Evolutionary conservation across 2,888 invertebrate species (phyloP).

Genomic region (Phalera bucephala): DNA sequence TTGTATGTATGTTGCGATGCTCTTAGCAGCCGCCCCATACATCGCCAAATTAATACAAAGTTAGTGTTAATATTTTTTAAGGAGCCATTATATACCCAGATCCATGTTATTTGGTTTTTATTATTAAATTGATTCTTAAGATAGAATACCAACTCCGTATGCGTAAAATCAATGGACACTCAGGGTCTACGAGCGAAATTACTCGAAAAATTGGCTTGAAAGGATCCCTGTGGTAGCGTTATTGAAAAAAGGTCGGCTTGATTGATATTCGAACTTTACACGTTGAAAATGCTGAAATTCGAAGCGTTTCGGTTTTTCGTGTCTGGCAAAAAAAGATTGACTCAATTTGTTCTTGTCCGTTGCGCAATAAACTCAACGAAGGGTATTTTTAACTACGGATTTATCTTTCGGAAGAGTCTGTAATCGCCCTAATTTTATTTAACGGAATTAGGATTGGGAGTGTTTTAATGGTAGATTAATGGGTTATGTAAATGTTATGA

Average conservation of each 20-base stretch:
- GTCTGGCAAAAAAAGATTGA: constrained; percentile 76
- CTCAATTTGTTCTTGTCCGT: constrained; percentile 81
- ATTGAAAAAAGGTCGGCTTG: constrained; percentile 80
- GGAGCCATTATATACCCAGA: too few relatives aligned
- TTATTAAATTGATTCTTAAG: too few relatives aligned
- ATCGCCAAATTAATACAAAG: too few relatives aligned
- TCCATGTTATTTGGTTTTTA: too few relatives aligned
- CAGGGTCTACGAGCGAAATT: constrained; percentile 63
- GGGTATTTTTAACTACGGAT: constrained; percentile 73
- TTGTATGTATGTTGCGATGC: too few relatives aligned
- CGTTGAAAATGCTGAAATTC: constrained; percentile 72
- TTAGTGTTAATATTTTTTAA: too few relatives aligned
- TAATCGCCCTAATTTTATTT: constrained; percentile 66
- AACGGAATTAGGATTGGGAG: constrained; percentile 55
- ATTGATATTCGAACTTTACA: constrained; percentile 80
- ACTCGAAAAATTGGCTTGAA: constrained; percentile 69
- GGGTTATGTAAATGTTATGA: constrained; percentile 46
- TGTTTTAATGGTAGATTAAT: constrained; percentile 53
- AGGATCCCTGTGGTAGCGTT: constrained; percentile 66
- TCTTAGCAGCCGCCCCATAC: too few relatives aligned
- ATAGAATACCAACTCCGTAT: too few relatives aligned
- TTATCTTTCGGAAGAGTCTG: constrained; percentile 66
- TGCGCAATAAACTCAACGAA: constrained; percentile 73
- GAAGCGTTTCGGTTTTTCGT: constrained; percentile 72
- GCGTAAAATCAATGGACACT: constrained; percentile 45